phyloP scores from a whole-genome alignment of 2,113 vertebrate genomes.

The Mustelus asterias region DNA sequence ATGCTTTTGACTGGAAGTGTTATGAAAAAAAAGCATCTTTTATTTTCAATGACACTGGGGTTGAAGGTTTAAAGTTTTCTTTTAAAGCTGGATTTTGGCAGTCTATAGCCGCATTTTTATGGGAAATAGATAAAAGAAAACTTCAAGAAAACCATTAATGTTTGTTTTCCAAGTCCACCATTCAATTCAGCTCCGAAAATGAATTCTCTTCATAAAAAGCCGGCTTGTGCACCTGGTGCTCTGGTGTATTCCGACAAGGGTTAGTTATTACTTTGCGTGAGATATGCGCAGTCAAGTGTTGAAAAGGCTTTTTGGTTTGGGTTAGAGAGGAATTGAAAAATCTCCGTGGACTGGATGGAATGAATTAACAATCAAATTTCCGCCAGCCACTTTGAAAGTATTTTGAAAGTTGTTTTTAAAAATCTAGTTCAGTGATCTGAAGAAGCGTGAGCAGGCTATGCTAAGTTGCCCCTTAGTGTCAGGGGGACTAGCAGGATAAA shows the following conservation, averaged over 20 bases:
- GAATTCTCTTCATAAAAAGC: not conserved
- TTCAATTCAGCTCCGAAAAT: constrained; percentile 22
- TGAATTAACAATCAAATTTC: constrained; percentile 1
- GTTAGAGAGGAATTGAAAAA: not conserved
- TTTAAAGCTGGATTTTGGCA: not conserved
- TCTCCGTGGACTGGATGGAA: not conserved
- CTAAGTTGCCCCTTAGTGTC: too few relatives aligned
- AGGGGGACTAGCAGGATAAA: too few relatives aligned
- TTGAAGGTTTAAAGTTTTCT: not conserved
- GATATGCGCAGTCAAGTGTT: constrained; percentile 8
- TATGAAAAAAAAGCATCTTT: not conserved
- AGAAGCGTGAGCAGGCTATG: too few relatives aligned
- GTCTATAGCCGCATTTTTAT: not conserved
- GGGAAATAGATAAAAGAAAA: not conserved
- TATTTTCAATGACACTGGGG: not conserved
- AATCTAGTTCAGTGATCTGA: not conserved
- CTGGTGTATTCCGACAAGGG: not conserved
- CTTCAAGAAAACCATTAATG: not conserved
- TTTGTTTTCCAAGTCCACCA: not conserved
- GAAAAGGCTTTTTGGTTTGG: not conserved
- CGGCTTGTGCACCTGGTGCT: not conserved
- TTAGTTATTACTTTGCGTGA: not conserved
- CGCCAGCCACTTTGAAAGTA: not conserved
- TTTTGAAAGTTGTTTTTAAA: not conserved
- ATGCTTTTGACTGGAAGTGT: not conserved